These are phyloP conservation scores for Lepidurus arcticus DNA, from an alignment of 1,140 invertebrate species.

Conservation along the genomic window DNA sequence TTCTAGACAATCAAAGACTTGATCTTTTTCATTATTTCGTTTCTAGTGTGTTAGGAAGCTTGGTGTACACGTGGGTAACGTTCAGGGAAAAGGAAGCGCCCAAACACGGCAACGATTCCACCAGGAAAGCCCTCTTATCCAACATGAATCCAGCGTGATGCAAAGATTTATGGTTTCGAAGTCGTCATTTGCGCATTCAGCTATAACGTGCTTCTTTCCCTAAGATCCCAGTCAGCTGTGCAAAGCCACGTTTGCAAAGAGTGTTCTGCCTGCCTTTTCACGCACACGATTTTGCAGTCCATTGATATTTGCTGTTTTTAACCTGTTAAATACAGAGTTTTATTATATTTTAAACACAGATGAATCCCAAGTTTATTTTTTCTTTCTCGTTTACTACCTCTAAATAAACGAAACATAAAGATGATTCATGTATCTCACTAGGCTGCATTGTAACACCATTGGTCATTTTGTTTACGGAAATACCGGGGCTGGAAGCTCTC, in stretches of 20 bases:
- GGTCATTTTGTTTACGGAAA: background rate
- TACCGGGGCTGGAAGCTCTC: background rate
- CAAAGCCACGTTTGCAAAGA: background rate
- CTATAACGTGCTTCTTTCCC: background rate
- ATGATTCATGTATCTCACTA: background rate
- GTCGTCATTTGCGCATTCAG: background rate
- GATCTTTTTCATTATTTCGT: background rate
- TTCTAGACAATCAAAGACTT: too few species aligned
- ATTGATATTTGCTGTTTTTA: slow-evolving; percentile 20
- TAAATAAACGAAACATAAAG: background rate
- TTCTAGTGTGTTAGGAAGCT: slow-evolving; percentile 68
- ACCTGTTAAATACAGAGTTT: background rate
- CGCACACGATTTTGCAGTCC: background rate
- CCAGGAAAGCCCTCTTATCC: background rate
- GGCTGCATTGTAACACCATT: background rate
- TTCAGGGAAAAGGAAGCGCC: slow-evolving; percentile 49
- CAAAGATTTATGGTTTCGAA: background rate
- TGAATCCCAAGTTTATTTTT: background rate
- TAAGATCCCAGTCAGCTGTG: background rate
- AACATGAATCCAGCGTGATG: background rate
- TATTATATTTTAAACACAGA: background rate
- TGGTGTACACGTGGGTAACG: slow-evolving; percentile 72
- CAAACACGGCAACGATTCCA: background rate
- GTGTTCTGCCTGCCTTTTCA: background rate
- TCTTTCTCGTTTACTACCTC: background rate